A percentile compares a stretch with the other conserved stretches of the same genome.
Conservation (phyloP, 2,113 vertebrate species). For the Megaleporinus macrocephalus region DNA sequence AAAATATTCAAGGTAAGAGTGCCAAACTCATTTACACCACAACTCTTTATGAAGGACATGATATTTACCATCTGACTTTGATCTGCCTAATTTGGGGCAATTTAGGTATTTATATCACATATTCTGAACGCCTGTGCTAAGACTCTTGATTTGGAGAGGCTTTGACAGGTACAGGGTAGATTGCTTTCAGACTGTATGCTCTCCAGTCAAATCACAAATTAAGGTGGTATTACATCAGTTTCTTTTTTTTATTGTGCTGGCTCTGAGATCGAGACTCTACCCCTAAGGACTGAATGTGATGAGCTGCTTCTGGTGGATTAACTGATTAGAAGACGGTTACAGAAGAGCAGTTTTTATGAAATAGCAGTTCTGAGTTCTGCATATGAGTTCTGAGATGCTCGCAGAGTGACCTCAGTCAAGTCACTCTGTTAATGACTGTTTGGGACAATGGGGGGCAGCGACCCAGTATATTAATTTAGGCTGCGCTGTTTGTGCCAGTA, state of each 20-base stretch:
- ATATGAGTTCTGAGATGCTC: no score
- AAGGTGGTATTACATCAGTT: background rate
- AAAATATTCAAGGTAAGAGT: conserved; percentile 46
- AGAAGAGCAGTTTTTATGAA: background rate
- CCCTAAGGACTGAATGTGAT: background rate
- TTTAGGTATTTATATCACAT: conserved; percentile 31
- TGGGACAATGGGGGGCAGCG: background rate
- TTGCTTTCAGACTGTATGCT: background rate
- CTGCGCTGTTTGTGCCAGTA: background rate
- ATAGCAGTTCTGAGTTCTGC: background rate
- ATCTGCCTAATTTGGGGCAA: conserved; percentile 22
- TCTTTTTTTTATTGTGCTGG: conserved; percentile 7
- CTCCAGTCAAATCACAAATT: background rate
- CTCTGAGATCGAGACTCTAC: background rate
- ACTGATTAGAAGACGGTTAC: background rate
- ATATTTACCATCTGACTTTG: conserved; percentile 32
- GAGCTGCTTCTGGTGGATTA: background rate
- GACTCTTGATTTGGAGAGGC: conserved; percentile 16
- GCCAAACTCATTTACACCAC: conserved; percentile 23
- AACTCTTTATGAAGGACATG: conserved; percentile 34
- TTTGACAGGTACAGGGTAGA: background rate
- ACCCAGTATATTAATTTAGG: background rate
- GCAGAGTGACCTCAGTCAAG: background rate
- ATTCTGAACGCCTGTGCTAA: conserved; percentile 19
- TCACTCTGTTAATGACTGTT: background rate